These are phyloP conservation scores for Zootermopsis nevadensis DNA, from an alignment of 2,888 invertebrate genomes.

Conservation along the genomic window DNA sequence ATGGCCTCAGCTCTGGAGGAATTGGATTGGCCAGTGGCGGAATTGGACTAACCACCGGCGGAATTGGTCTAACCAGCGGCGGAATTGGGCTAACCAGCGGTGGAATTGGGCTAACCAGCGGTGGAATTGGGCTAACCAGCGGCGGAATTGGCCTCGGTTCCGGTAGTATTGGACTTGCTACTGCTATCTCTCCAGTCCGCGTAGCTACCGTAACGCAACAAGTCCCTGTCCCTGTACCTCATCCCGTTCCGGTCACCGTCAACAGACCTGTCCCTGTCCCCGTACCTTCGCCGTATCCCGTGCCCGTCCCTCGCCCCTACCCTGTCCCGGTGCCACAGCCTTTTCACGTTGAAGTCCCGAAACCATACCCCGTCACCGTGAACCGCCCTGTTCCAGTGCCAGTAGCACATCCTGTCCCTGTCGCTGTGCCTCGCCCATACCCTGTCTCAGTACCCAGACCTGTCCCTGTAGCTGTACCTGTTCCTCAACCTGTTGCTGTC, in stretches of 20 bases:
- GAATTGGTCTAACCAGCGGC: not conserved
- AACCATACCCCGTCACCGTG: slow-evolving; percentile 32
- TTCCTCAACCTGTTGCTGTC: slow-evolving; percentile 1
- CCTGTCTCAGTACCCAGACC: slow-evolving; percentile 9
- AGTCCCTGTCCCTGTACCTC: slow-evolving; percentile 31
- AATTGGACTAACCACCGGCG: not conserved
- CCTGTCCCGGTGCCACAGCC: slow-evolving; percentile 29
- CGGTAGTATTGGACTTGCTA: not conserved
- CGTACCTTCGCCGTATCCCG: slow-evolving; percentile 22
- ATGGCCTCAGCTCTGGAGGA: not conserved
- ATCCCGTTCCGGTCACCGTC: slow-evolving; percentile 14
- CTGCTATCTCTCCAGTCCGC: not conserved
- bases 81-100: not conserved
- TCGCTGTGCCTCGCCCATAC: slow-evolving; percentile 13
- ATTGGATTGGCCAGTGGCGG: not conserved
- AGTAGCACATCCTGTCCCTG: slow-evolving; percentile 25
- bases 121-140: not conserved
- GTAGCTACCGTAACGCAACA: slow-evolving; percentile 21
- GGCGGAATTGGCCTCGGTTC: not conserved
- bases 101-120: not conserved
- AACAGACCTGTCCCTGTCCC: slow-evolving; percentile 22
- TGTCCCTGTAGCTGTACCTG: slow-evolving; percentile 24
- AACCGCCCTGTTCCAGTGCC: slow-evolving; percentile 15
- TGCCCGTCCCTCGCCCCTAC: slow-evolving; percentile 16
- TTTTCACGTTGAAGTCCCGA: slow-evolving; percentile 18